Conservation (phyloP, 2,888 invertebrate species). For the Galerucella calmariensis region DNA sequence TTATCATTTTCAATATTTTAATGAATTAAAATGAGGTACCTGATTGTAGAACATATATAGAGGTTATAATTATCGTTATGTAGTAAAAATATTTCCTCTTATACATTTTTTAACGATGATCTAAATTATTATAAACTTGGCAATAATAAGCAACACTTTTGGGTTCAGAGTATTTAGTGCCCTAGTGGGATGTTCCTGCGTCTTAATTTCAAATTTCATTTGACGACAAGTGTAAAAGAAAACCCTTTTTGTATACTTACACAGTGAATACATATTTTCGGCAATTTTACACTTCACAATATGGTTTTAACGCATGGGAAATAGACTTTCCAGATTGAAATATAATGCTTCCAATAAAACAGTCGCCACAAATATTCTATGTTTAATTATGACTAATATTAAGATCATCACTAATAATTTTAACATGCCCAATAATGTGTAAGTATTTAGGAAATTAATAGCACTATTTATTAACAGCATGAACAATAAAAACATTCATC, state of each 20-base stretch:
- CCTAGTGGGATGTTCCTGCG: not conserved
- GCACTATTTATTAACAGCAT: not conserved
- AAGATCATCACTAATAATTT: not conserved
- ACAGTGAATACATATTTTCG: too few relatives aligned
- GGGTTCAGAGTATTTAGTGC: too few relatives aligned
- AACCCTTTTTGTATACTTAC: too few relatives aligned
- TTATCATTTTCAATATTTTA: not conserved
- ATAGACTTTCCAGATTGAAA: too few relatives aligned
- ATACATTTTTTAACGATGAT: too few relatives aligned
- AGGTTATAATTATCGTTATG: not conserved
- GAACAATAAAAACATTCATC: not conserved
- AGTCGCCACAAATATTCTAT: not conserved
- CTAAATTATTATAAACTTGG: not conserved
- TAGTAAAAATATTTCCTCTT: too few relatives aligned
- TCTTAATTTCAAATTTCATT: not conserved
- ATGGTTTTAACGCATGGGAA: too few relatives aligned
- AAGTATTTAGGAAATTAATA: not conserved
- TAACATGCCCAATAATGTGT: not conserved
- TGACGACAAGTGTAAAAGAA: not conserved
- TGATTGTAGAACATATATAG: not conserved
- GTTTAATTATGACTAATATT: too few relatives aligned
- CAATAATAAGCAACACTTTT: not conserved
- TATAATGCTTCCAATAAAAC: not conserved
- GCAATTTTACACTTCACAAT: too few relatives aligned
- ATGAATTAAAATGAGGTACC: conserved; percentile 10